Evolutionary conservation across 2,888 invertebrate genomes (phyloP).

Genomic region (Caenorhabditis zanzibari): DNA sequence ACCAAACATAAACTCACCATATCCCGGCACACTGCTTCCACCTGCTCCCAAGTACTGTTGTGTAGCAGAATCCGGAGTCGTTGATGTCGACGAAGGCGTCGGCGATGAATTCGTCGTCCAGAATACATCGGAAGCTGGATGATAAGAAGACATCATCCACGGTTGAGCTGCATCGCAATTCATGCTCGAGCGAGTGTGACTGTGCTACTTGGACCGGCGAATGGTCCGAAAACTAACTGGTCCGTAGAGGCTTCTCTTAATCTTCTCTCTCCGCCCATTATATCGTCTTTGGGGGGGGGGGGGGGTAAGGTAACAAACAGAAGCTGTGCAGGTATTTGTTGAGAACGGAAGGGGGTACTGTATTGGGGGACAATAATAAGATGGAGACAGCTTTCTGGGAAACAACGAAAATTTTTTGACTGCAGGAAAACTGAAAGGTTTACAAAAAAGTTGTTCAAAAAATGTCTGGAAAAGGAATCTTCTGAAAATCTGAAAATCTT

Average conservation of each 20-base stretch:
- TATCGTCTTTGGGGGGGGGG: neutral
- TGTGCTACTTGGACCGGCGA: neutral
- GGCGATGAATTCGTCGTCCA: constrained; percentile 34
- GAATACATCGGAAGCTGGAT: constrained; percentile 44
- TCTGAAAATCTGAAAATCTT: neutral
- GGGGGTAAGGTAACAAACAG: constrained; percentile 53
- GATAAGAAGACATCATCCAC: constrained; percentile 54
- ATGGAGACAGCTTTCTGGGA: neutral
- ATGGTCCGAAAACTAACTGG: constrained; percentile 39
- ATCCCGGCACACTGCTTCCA: neutral
- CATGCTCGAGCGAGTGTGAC: constrained; percentile 66
- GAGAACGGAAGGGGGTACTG: neutral
- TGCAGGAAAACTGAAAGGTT: too few species aligned
- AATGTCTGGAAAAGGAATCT: neutral
- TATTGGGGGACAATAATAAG: too few species aligned
- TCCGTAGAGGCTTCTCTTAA: constrained; percentile 25
- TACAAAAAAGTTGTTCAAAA: too few species aligned
- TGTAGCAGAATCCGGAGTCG: constrained; percentile 9
- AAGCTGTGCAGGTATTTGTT: constrained; percentile 27
- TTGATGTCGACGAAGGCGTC: constrained; percentile 15
- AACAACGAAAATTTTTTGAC: too few species aligned
- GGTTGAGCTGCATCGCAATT: constrained; percentile 65
- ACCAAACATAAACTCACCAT: constrained; percentile 21
- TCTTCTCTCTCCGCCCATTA: constrained; percentile 20
- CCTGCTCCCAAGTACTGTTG: neutral